Conservation (phyloP, 2,113 vertebrate genomes). For the Cryptomyrus ogoouensis region DNA sequence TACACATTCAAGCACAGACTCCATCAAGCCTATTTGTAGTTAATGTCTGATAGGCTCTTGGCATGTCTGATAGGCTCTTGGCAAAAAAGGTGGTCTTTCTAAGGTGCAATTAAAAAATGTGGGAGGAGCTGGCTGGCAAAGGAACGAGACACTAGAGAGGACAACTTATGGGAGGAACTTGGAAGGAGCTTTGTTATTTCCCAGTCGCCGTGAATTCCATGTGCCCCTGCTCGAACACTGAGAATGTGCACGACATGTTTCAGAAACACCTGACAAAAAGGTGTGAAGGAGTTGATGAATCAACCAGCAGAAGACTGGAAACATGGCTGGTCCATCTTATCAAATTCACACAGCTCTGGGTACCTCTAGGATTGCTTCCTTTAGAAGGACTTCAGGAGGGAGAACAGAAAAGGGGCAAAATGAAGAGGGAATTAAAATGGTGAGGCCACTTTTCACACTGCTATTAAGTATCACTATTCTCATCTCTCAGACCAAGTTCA, state of each 20-base stretch:
- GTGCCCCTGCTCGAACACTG: neutral
- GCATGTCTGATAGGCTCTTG: neutral
- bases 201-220: neutral
- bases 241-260: neutral
- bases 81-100: neutral
- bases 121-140: neutral
- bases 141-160: neutral
- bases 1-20: neutral
- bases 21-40: neutral
- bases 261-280: slow-evolving; percentile 1
- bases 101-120: slow-evolving; percentile 16
- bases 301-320: neutral
- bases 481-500: neutral
- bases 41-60: slow-evolving; percentile 3
- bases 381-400: neutral
- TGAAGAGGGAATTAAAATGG: too few species aligned
- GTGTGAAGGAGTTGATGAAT: neutral
- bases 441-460: neutral
- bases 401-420: neutral
- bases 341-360: neutral
- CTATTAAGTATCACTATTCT: neutral
- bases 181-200: slow-evolving; percentile 11
- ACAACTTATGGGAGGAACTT: neutral
- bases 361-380: neutral
- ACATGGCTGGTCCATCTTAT: neutral